phyloP scores from a whole-genome alignment of 2,888 invertebrate genomes.

The Caenorhabditis zanzibari region DNA sequence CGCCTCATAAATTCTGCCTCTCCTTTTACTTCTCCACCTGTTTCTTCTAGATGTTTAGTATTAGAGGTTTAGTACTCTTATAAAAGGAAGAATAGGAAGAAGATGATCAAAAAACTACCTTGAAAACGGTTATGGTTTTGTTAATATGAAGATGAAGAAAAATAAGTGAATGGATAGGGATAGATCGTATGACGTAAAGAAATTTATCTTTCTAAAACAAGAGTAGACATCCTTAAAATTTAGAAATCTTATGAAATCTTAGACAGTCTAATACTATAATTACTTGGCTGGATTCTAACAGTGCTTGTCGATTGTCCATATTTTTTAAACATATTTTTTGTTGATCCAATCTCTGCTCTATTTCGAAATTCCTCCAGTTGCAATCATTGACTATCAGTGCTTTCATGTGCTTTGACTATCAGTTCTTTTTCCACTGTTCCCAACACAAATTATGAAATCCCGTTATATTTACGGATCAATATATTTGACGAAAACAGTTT shows the following conservation, averaged over 20 bases:
- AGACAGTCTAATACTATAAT: no score
- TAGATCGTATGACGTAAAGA: neutral
- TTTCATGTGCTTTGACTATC: neutral
- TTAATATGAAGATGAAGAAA: conserved; percentile 29
- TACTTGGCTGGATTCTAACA: no score
- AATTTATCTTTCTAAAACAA: neutral
- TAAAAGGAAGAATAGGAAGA: neutral
- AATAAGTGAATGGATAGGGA: neutral
- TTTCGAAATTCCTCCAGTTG: no score
- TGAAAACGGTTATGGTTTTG: conserved; percentile 60
- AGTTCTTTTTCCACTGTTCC: neutral
- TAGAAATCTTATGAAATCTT: no score
- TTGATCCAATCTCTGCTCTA: no score
- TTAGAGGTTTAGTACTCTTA: neutral
- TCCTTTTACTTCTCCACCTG: conserved; percentile 16
- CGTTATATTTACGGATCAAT: conserved; percentile 32
- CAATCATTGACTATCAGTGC: no score
- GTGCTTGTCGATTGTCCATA: neutral
- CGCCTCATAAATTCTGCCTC: neutral
- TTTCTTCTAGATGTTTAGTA: conserved; percentile 17
- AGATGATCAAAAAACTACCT: conserved; percentile 44
- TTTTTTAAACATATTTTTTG: no score
- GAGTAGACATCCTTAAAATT: no score
- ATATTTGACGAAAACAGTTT: neutral
- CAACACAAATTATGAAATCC: conserved; percentile 24